Conservation (phyloP, 92 coral and sea anemone genomes). For the Metridium senile region DNA sequence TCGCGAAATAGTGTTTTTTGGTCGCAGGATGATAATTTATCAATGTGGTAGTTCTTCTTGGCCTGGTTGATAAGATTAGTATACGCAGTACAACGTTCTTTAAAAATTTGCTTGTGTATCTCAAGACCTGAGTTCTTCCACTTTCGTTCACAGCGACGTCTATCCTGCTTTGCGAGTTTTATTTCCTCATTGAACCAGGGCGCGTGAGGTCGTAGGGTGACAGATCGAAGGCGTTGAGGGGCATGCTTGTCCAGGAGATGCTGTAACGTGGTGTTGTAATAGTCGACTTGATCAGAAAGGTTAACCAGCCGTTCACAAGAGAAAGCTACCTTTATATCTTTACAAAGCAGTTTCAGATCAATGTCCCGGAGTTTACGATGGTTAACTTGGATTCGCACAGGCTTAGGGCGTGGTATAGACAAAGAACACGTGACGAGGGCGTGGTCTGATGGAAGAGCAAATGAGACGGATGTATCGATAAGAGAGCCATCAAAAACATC, state of each 20-base stretch:
- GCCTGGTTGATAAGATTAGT: slow-evolving; percentile 26
- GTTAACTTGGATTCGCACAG: slow-evolving; percentile 10
- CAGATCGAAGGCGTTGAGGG: slow-evolving; percentile 30
- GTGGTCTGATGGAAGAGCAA: slow-evolving; percentile 44
- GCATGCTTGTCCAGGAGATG: slow-evolving; percentile 39
- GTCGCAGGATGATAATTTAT: slow-evolving; percentile 25
- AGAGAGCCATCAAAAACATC: slow-evolving; percentile 20
- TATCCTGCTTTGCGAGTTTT: slow-evolving; percentile 31
- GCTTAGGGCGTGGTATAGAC: slow-evolving; percentile 27
- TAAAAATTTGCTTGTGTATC: slow-evolving; percentile 25
- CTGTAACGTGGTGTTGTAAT: slow-evolving; percentile 31
- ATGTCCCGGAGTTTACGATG: slow-evolving; percentile 33
- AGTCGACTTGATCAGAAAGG: slow-evolving; percentile 21
- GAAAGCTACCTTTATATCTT: slow-evolving; percentile 27
- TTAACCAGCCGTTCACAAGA: slow-evolving; percentile 18
- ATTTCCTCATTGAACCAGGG: slow-evolving; percentile 48
- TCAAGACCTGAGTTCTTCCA: slow-evolving; percentile 32
- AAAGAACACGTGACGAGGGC: slow-evolving; percentile 30
- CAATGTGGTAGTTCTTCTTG: slow-evolving; percentile 24
- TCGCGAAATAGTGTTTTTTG: slow-evolving; percentile 26
- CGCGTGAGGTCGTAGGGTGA: slow-evolving; percentile 47
- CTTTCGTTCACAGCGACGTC: slow-evolving; percentile 34
- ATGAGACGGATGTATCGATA: slow-evolving; percentile 20
- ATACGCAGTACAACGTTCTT: neutral
- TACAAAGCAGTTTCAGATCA: slow-evolving; percentile 26